Base-by-base conservation (phyloP, 1,140 invertebrate genomes). In the Drosophila persimilis region DNA sequence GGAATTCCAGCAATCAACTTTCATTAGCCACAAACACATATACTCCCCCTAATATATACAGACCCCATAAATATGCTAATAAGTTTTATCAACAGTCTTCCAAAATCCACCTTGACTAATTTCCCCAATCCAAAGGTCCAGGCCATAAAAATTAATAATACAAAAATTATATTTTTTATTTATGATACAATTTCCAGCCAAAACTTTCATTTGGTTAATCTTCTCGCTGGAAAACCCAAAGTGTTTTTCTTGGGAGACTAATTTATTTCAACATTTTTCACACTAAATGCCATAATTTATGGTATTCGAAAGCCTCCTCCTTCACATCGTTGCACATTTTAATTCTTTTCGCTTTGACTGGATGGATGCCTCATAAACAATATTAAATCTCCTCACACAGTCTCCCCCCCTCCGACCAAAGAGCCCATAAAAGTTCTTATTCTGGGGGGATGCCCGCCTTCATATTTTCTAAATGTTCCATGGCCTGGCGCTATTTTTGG, bases 221-320 rank as follows among this genome's bases (percentile, higher is more conserved):
- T 59, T n/a, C 13, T 44, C 24, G 13, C 41, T 46, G 20, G 35
- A 57, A 44, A 51, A 22, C 51, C 51, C 43, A 73, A 55, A 48
- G 50, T 46, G 61, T 61, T 48, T 44, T 51, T 75, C 26, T 41
- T 41, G 20, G 72, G 55, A 41, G 55, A 75, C 71, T 58, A 74
- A 74, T 72, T 65, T 74, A 66, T 74, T 77, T 70, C 31, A 70
- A 60, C 64, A 80, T 77, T 77, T 73, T 86, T 73, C 80, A 81
- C 67, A 81, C 77, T 80, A 85, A 85, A 86, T 73, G 77, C 73
- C 73, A 74, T 80, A 81, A 86, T 85, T 85, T 86, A 86, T 85
- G 71, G 69, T 47, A 71, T 57, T 26, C 24, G 24, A 26, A 6
- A 26, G 24, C 24, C 24, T 26, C 24, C 24, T 26, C 4, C 24